These are phyloP conservation scores for Oceanodroma leucorhoa DNA, from an alignment of 2,797 vertebrate species.

Conservation along the genomic window DNA sequence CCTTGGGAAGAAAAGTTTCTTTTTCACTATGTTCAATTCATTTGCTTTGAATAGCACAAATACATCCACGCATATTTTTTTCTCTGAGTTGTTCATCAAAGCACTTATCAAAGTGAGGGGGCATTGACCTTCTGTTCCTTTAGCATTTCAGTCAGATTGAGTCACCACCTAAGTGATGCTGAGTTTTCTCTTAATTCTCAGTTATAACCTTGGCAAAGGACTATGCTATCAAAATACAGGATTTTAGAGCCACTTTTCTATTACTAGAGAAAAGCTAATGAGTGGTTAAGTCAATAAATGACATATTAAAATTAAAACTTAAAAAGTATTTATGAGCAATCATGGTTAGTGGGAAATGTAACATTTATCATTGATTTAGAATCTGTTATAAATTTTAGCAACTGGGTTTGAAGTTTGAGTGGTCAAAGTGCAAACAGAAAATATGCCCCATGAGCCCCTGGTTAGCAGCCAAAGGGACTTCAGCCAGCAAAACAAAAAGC, in stretches of 20 bases:
- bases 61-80: background rate
- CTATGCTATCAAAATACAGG: background rate
- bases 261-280: background rate
- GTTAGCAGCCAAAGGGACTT: background rate
- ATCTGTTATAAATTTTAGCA: background rate
- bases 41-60: slow-evolving; percentile 30
- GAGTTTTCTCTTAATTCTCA: slow-evolving; percentile 10
- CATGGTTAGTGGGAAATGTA: background rate
- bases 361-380: background rate
- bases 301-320: background rate
- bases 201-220: background rate
- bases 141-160: slow-evolving; percentile 4
- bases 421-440: background rate
- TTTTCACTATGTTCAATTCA: background rate
- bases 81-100: slow-evolving; percentile 8
- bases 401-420: background rate
- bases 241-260: background rate
- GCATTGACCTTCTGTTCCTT: background rate
- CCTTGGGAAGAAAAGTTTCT: background rate
- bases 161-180: background rate
- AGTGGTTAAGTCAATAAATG: background rate
- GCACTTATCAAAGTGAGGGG: slow-evolving; percentile 14
- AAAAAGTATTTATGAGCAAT: background rate
- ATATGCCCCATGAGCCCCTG: background rate
- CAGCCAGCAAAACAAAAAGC: background rate